These are phyloP conservation scores for Nothocercus nigrocapillus DNA, from an alignment of 2,113 vertebrate species.

Conservation along the genomic window DNA sequence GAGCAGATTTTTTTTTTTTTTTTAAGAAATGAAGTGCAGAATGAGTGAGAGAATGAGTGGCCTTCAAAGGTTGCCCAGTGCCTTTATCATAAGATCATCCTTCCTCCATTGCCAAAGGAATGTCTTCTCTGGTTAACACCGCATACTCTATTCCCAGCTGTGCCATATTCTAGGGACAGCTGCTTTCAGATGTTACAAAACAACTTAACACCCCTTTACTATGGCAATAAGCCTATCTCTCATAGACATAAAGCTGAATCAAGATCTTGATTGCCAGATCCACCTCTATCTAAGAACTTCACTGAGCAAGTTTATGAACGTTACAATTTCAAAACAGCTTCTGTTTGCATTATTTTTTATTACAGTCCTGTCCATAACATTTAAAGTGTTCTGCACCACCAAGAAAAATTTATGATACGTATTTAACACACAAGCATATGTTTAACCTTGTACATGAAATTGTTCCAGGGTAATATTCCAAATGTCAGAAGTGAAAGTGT, in stretches of 20 bases:
- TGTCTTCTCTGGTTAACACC: background rate
- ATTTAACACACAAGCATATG: background rate
- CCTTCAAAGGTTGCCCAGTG: background rate
- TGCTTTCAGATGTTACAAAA: background rate
- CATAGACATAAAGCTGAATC: background rate
- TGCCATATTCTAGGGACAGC: background rate
- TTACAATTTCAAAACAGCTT: background rate
- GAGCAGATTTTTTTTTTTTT: background rate
- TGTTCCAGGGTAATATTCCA: background rate
- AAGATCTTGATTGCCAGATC: background rate
- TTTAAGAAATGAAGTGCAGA: background rate
- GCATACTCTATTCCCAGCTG: background rate
- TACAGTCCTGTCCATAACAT: background rate
- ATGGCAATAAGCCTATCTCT: slow-evolving; percentile 1
- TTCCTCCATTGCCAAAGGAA: background rate
- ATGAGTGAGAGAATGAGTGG: background rate
- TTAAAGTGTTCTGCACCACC: background rate
- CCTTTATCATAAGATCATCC: background rate
- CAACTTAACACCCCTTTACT: slow-evolving; percentile 16
- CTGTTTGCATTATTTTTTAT: background rate
- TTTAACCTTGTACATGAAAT: background rate
- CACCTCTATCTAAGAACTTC: background rate
- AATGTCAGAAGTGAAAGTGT: background rate
- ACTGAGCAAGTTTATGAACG: background rate
- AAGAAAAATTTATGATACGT: background rate